These are phyloP conservation scores for Camponotus floridanus DNA, from an alignment of 1,140 invertebrate genomes.

Conservation along the genomic window DNA sequence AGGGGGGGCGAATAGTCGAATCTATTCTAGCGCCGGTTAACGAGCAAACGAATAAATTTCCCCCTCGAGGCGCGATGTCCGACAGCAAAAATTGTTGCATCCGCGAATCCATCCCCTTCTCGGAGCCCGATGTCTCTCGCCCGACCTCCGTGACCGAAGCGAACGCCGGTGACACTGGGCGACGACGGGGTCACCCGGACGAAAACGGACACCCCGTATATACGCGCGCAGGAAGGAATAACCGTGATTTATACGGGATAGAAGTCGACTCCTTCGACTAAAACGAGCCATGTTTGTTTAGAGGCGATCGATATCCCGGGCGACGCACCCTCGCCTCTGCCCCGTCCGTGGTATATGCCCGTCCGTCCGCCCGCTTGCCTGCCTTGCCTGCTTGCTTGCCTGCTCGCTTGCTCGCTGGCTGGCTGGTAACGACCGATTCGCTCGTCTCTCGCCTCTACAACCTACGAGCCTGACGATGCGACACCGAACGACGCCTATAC, in stretches of 20 bases:
- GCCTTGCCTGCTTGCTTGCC: conserved; percentile 20
- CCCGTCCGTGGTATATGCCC: conserved; percentile 54
- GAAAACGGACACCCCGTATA: conserved; percentile 57
- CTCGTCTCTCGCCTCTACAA: conserved; percentile 41
- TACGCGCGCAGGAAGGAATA: conserved; percentile 54
- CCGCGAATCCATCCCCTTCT: not conserved
- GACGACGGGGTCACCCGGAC: conserved; percentile 11
- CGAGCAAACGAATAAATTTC: conserved; percentile 16
- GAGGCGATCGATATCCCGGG: conserved; percentile 65
- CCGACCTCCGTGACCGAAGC: not conserved
- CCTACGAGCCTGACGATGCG: conserved; percentile 50
- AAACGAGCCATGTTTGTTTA: conserved; percentile 68
- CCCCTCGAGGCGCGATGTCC: not conserved
- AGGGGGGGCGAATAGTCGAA: conserved; percentile 21
- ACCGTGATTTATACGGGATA: conserved; percentile 55
- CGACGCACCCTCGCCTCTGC: conserved; percentile 62
- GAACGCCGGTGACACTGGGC: not conserved
- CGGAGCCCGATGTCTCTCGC: conserved; percentile 10
- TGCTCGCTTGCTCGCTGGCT: conserved; percentile 30
- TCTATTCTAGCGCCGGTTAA: conserved; percentile 28
- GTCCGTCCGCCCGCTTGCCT: conserved; percentile 16
- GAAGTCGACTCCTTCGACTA: conserved; percentile 59
- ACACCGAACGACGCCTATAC: conserved; percentile 47
- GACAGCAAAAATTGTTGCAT: conserved; percentile 47
- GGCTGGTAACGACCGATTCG: conserved; percentile 55